A percentile compares a stretch with the other conserved stretches of the same genome.
Evolutionary conservation across 2,113 vertebrate species (phyloP).

Genomic region (Anarrhichthys ocellatus): DNA sequence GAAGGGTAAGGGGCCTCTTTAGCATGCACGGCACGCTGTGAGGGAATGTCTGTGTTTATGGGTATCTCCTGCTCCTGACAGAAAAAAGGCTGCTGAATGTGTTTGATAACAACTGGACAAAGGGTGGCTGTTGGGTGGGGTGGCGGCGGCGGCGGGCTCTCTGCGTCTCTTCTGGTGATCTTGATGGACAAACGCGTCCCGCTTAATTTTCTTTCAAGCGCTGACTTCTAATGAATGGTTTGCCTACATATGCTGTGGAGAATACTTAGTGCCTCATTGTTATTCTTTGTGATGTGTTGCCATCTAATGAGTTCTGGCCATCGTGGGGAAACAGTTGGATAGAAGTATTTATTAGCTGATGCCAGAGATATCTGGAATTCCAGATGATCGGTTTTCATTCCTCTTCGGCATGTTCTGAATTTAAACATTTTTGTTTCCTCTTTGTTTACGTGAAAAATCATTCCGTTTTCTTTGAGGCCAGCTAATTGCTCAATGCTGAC

Average conservation of each 20-base stretch:
- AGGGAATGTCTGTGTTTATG: conserved; percentile 70
- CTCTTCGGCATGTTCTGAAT: background rate
- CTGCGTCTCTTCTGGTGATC: conserved; percentile 36
- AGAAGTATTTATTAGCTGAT: conserved; percentile 19
- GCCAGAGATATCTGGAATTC: conserved; percentile 15
- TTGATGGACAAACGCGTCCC: conserved; percentile 37
- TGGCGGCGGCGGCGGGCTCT: conserved; percentile 15
- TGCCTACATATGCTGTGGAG: conserved; percentile 32
- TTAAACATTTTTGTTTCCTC: conserved; percentile 16
- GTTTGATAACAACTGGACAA: conserved; percentile 61
- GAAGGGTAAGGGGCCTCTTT: conserved; percentile 82
- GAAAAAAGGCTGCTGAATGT: conserved; percentile 67
- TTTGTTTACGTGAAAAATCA: conserved; percentile 28
- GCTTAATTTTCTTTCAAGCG: conserved; percentile 44
- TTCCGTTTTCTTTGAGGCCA: conserved; percentile 15
- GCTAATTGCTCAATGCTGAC: conserved; percentile 22
- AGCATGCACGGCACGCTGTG: conserved; percentile 70
- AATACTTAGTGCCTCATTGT: conserved; percentile 42
- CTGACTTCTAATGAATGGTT: conserved; percentile 39
- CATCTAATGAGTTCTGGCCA: conserved; percentile 40
- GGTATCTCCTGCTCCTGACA: conserved; percentile 64
- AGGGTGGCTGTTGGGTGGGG: background rate
- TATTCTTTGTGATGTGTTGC: conserved; percentile 53
- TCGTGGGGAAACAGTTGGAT: conserved; percentile 42
- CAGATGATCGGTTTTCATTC: background rate